A percentile compares a stretch with the other conserved stretches of the same genome.
phyloP scores from a whole-genome alignment of 2,797 vertebrate genomes.

The Falco biarmicus region DNA sequence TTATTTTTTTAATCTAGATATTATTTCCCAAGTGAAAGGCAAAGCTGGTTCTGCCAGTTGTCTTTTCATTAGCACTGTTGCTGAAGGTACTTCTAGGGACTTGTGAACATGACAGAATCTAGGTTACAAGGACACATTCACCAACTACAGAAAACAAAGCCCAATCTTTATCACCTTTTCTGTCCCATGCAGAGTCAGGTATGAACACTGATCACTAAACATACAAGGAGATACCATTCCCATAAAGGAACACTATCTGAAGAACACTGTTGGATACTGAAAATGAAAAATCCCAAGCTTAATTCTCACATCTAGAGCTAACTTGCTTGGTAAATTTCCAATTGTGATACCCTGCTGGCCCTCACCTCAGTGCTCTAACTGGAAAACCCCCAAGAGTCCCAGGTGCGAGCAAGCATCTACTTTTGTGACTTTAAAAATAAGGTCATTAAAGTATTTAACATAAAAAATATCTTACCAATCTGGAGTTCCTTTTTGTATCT shows the following conservation, averaged over 20 bases:
- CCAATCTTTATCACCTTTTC: neutral
- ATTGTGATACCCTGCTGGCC: neutral
- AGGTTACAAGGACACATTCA: neutral
- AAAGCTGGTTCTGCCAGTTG: neutral
- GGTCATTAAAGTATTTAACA: neutral
- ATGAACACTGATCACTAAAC: too few relatives aligned
- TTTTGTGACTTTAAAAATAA: neutral
- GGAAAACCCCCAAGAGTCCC: neutral
- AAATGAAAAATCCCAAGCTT: neutral
- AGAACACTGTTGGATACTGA: neutral
- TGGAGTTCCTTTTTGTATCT: constrained; percentile 90
- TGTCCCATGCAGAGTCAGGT: neutral
- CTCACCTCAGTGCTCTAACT: neutral
- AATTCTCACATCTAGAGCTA: neutral
- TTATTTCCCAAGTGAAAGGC: neutral
- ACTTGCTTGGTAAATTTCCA: neutral
- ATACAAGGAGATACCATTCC: neutral
- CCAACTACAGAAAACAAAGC: neutral
- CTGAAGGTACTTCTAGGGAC: neutral
- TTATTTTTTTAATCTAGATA: neutral
- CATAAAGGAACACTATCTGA: neutral
- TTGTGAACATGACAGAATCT: neutral
- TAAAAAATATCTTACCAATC: constrained; percentile 84
- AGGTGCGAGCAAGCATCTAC: neutral
- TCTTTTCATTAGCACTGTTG: neutral